Evolutionary conservation across 2,888 invertebrate species (phyloP), one percentile per base, ranked within the genome.

Genomic region (Netelia fuscicornis): DNA sequence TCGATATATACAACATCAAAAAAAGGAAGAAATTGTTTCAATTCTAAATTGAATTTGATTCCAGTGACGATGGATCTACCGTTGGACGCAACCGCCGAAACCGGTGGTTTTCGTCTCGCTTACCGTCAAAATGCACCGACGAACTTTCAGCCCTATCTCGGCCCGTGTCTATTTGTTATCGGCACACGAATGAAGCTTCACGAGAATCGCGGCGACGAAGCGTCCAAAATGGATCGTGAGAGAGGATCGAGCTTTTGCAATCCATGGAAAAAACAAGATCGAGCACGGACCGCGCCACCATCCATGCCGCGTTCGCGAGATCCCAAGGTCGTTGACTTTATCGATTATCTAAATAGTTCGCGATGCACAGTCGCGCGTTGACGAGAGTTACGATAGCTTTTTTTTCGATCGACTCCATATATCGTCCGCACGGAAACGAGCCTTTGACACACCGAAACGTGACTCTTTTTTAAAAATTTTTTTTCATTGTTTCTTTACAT

Each of bases 51-150:
- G 5, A 30, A 30, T 30, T 30, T 30, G 3, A 30, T 30, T 5
- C 30, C 94, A 98, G 98, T 98, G 90, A 96, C 97, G 13, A 94
- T 98, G 62, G 98, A 98, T 93, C 95, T 96, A 67, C 95, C 96
- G 80, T 92, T 94, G 78, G 96, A 97, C 92, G 95, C 96, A 3
- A 96, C 96, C 60, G 96, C 97, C 0, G 97, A 97, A 87, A 97
- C 97, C 0, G 98, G 98, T 11, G 95, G 96, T 83, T 98, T 98
- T 90, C 97, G 97, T 90, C 92, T 97, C 86, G 96, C 96, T 13
- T 98, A 97, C 92, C 96, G 96, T 86, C 98, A 98, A 94, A 94
- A 95, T 48, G 95, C 96, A 81, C 97, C 97, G 0, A 96, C 96
- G 89, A 89, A 90, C 64, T 96, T 96, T 0, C 97, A 97, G 10